A percentile compares a stretch with the other conserved stretches of the same genome.
phyloP scores from a whole-genome alignment of 2,113 vertebrate genomes.

The Triplophysa dalaica region DNA sequence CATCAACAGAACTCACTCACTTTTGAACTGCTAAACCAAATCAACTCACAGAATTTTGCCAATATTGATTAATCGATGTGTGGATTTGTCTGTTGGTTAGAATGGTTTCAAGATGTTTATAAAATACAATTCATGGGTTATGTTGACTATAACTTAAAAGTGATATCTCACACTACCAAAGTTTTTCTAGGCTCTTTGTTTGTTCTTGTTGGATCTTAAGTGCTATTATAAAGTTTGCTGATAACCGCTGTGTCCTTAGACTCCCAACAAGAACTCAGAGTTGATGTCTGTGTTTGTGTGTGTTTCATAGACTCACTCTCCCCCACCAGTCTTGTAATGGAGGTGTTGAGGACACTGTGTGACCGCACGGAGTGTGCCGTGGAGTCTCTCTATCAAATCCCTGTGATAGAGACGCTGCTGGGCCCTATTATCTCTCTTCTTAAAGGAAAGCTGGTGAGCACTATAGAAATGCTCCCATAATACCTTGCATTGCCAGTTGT shows the following conservation, averaged over 20 bases:
- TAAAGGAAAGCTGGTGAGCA: conserved; percentile 78
- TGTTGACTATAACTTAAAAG: not conserved
- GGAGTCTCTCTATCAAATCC: conserved; percentile 79
- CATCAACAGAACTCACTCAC: not conserved
- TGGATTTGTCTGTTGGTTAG: not conserved
- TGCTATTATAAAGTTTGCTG: not conserved
- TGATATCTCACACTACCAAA: not conserved
- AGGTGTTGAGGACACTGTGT: conserved; percentile 83
- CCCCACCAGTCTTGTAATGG: conserved; percentile 83
- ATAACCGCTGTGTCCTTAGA: not conserved
- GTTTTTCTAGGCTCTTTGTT: not conserved
- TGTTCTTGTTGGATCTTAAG: not conserved
- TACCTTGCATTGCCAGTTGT: not conserved
- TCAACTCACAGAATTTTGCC: not conserved
- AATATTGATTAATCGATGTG: too few species aligned
- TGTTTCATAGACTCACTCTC: conserved; percentile 76
- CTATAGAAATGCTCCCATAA: not conserved
- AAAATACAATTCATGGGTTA: too few species aligned
- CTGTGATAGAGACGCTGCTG: conserved; percentile 81
- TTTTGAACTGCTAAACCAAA: too few species aligned
- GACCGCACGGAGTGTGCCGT: conserved; percentile 83
- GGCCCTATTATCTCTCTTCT: conserved; percentile 79
- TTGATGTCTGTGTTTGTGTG: conserved; percentile 18
- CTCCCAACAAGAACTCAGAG: not conserved
- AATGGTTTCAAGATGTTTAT: not conserved